Evolutionary conservation across 37 sponge, comb jelly and placozoan genomes (phyloP), one percentile per base, ranked within the genome.

Genomic region (Mnemiopsis leidyi): DNA sequence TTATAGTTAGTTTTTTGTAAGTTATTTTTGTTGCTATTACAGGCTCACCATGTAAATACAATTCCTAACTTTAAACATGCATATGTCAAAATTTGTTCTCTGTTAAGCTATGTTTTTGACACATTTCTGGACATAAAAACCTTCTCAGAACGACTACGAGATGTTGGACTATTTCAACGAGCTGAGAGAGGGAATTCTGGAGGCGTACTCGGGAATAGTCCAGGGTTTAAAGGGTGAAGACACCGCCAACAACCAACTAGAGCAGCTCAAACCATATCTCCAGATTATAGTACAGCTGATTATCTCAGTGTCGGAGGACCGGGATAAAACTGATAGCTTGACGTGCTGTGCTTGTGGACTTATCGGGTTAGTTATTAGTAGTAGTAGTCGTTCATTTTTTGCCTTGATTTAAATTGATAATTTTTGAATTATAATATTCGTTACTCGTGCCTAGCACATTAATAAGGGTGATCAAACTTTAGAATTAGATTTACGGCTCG

Each of bases 191-290:
- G 95, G 96, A n/a, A 97, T 97, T 40, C 82, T 99, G 37, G 99
- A 99, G 75, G 97, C 97, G 69, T 99, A 99, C 90, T 96, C 96
- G 93, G 99, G 99, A 29, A 99, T 99, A 31, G 69, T 96, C 5
- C 97, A 97, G 76, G 97, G 97, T 32, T 94, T 99, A 30, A 97
- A 95, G 76, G 97, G 96, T 38, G 94, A 93, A 3, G 92, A 93
- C 1, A 90, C 93, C 5, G 69, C 76, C 0, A 76, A 32, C 37
- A 38, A 32, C 75, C 69, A 95, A 73, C 94, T 97, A 20, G 94
- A 98, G 68, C 75, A 95, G 20, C 38, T 96, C 39, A 69, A 36
- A 36, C 94, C 95, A 1, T 94, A 96, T 23, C 92, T 97, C 24
- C 97, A 96, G 7, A 79, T 71, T 77, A 97, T 99, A 20, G 23